Conservation (phyloP, 2,888 invertebrate species). For the Carterocephalus palaemon region DNA sequence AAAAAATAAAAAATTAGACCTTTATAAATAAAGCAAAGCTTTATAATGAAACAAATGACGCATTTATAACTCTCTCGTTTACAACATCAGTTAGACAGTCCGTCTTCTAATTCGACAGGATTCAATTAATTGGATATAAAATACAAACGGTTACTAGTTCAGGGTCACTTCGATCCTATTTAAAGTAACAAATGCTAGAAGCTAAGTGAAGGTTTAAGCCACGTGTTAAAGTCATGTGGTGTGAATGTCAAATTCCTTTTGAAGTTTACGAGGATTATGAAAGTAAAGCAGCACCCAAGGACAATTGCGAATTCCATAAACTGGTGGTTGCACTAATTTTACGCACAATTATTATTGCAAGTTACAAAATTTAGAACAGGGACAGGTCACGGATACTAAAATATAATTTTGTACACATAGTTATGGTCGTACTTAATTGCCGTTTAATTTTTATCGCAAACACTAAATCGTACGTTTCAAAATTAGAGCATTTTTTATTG, state of each 20-base stretch:
- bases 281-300: slow-evolving; percentile 37
- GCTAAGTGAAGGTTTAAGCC: too few relatives aligned
- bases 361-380: slow-evolving; percentile 32
- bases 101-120: too few relatives aligned
- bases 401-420: slow-evolving; percentile 1
- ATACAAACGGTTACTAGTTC: too few relatives aligned
- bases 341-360: slow-evolving; percentile 25
- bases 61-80: too few relatives aligned
- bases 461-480: slow-evolving; percentile 1
- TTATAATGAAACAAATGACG: too few relatives aligned
- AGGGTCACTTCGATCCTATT: too few relatives aligned
- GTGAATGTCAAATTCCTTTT: slow-evolving; percentile 24
- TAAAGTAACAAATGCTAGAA: too few relatives aligned
- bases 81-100: too few relatives aligned
- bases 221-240: slow-evolving; percentile 24
- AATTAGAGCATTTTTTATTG: slow-evolving; percentile 12
- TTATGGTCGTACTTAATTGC: slow-evolving; percentile 6
- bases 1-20: too few relatives aligned
- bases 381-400: slow-evolving; percentile 9
- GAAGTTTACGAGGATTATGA: slow-evolving; percentile 32
- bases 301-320: slow-evolving; percentile 34
- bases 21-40: too few relatives aligned
- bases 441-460: slow-evolving; percentile 9
- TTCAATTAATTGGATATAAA: too few relatives aligned
- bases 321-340: slow-evolving; percentile 31